phyloP scores from a whole-genome alignment of 2,797 vertebrate genomes.

The Periophthalmus magnuspinnatus region DNA sequence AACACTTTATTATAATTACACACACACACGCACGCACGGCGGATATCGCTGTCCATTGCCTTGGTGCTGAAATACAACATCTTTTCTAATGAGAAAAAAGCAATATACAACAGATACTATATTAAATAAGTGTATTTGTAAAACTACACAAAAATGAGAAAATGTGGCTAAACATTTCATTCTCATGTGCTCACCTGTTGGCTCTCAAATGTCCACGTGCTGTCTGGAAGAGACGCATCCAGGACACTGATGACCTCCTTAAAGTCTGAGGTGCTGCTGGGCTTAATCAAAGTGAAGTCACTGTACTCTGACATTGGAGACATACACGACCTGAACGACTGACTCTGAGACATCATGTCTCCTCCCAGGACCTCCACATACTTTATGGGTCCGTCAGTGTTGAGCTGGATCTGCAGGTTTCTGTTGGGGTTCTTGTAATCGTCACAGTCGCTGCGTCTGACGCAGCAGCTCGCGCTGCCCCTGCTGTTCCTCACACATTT shows the following conservation, averaged over 20 bases:
- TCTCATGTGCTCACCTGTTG: background rate
- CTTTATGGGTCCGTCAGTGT: conserved; percentile 69
- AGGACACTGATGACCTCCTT: conserved; percentile 58
- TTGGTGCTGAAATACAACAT: too few relatives aligned
- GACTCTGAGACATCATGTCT: conserved; percentile 65
- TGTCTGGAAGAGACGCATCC: conserved; percentile 64
- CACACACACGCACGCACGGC: too few relatives aligned
- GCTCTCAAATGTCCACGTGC: conserved; percentile 54
- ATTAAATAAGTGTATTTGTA: too few relatives aligned
- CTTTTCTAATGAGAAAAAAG: too few relatives aligned
- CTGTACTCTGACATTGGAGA: conserved; percentile 69
- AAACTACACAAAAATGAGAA: too few relatives aligned
- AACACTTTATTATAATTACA: too few relatives aligned
- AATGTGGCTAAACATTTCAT: conserved; percentile 18
- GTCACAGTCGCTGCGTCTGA: conserved; percentile 42
- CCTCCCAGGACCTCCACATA: conserved; percentile 70
- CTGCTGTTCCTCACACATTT: conserved; percentile 53
- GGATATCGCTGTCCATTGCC: too few relatives aligned
- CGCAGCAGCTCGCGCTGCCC: conserved; percentile 48
- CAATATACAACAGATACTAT: too few relatives aligned
- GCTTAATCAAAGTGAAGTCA: conserved; percentile 66
- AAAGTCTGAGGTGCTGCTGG: conserved; percentile 64
- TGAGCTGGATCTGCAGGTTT: conserved; percentile 69
- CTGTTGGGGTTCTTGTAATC: conserved; percentile 65
- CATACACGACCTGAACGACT: conserved; percentile 68